Evolutionary conservation across 2,888 invertebrate species (phyloP), one percentile per base, ranked within the genome.

Genomic region (Cephus pygmeus): DNA sequence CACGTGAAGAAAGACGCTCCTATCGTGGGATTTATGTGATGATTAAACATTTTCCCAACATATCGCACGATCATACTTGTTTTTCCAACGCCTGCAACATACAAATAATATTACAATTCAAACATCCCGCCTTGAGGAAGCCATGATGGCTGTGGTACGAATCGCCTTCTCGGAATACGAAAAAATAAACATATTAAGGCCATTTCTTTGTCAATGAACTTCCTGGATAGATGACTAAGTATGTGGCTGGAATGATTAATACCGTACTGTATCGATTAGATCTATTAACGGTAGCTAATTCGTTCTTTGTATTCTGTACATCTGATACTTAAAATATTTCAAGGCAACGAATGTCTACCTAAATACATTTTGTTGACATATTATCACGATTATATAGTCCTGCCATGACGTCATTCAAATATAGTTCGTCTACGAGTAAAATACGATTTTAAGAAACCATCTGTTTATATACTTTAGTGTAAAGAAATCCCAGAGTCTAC

Each of bases 1-100:
- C 97, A 97, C 0, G 96, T 96, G 92, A 97, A 97, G 93, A 97
- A 98, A 0, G 97, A 96, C 0, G 97, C 98, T 0, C 97, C 98
- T 87, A 98, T 96, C 4, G 98, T 98, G 0, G 97, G 97, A 35
- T 95, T 95, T 77, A 95, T 94, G 85, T 95, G 95, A 76, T 94
- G 94, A 69, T 94, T 95, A 91, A 96, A 95, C 90, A 94, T 94
- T 86, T 96, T 96, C 77, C 96, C 95, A 40, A 97, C 95, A 91
- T 97, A 97, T 76, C 96, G 94, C 12, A 95, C 94, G 78, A 97
- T 95, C 81, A 98, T 93, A 84, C 97, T 96, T 0, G 98, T 97
- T 91, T 98, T 98, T 30, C 98, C 98, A 75, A 98, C 98, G 83
- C 97, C 98, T 98, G 92, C 33, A 93, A 92, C 79, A 80, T 79